Base-by-base conservation (phyloP, 1,140 invertebrate genomes). In the Diorhabda sublineata region DNA sequence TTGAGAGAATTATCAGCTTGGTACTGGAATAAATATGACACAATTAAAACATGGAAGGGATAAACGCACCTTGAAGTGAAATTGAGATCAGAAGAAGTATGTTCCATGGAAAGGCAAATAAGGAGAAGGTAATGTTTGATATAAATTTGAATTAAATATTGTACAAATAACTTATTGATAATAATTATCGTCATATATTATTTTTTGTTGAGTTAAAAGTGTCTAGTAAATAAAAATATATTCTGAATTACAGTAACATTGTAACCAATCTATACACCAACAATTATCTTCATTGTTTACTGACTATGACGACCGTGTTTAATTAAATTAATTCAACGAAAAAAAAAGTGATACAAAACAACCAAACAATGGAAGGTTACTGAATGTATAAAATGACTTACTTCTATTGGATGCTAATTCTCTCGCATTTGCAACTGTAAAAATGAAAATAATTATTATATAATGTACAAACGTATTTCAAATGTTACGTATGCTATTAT, bases 371-470 rank as follows among this genome's bases (percentile, higher is more conserved):
- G 68, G 69, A 71, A 72, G 64, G 66, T 69, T 73, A 62, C 65
- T 52, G 71, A 70, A 62, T 67, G 69, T 66, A 71, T 73, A 64
- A 69, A 69, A 70, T 66, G 71, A 77, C 76, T 77, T 76, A 77
- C 74, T 73, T 70, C 71, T 63, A 77, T 72, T 76, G 69, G 74
- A 72, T 66, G 69, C 64, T 60, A 60, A 60, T 60, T 7, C 58
- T 26, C 42, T 11, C 11, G 58, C 8, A 6, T 60, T 60, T 2
- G 58, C n/a, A 60, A 60, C 58, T 60, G 58, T 42, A 60, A 60
- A 60, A 42, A 60, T 42, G 58, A 60, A 60, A 60, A 60, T 60
- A 60, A 60, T 60, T 26, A 60, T 60, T 60, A 60, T 11, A 52
- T 52, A 8, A 26, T n/a, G 47, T 52, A 52, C n/a, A 52, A n/a